Percentiles rank a stretch among this genome's conserved stretches.
Evolutionary conservation across 2,113 vertebrate genomes (phyloP).

Genomic region (Rissa tridactyla): DNA sequence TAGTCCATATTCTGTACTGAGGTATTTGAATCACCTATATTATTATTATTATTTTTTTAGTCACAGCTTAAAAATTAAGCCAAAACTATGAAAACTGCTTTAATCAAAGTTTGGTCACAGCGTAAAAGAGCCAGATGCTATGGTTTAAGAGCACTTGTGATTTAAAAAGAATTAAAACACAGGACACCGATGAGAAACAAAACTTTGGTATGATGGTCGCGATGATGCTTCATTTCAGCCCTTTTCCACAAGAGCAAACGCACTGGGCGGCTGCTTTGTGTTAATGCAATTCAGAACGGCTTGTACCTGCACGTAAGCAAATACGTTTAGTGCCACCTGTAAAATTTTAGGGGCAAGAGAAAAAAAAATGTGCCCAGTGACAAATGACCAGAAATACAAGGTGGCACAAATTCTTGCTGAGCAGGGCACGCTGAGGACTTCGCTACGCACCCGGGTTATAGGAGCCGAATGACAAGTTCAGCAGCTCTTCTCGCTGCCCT

Average conservation of each 20-base stretch:
- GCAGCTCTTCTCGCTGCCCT: background rate
- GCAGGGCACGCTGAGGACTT: rapidly evolving
- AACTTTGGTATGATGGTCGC: background rate
- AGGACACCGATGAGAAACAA: background rate
- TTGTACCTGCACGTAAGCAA: background rate
- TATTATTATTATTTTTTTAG: background rate
- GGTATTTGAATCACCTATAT: background rate
- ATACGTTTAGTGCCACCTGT: background rate
- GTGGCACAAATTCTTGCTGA: background rate
- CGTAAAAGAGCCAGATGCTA: background rate
- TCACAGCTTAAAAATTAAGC: background rate
- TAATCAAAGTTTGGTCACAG: background rate
- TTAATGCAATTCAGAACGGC: background rate
- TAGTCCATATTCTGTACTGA: background rate
- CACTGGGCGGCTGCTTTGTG: background rate
- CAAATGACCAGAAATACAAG: background rate
- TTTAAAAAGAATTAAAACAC: background rate
- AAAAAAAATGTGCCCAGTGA: background rate
- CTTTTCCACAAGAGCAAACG: background rate
- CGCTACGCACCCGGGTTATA: background rate
- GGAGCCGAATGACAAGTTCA: background rate
- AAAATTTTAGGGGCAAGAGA: background rate
- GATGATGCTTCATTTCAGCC: background rate
- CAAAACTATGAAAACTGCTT: background rate
- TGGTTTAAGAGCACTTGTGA: background rate